phyloP scores from a whole-genome alignment of 2,888 invertebrate genomes.

The Autographa pulchrina region DNA sequence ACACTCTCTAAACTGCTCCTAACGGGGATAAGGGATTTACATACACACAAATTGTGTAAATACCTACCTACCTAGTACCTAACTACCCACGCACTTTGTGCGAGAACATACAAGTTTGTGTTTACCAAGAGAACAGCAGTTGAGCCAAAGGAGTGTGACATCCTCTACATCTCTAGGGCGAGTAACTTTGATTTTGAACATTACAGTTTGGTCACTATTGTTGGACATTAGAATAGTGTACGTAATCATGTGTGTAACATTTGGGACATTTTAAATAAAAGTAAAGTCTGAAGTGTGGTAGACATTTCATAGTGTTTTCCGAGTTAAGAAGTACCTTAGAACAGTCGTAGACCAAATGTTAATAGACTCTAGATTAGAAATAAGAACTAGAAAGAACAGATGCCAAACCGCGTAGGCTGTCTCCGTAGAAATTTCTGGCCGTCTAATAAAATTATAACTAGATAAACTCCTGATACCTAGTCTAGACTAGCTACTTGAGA shows the following conservation, averaged over 20 bases:
- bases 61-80: conserved; percentile 57
- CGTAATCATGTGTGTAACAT: conserved; percentile 71
- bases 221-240: conserved; percentile 81
- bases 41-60: conserved; percentile 64
- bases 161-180: conserved; percentile 85
- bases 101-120: conserved; percentile 73
- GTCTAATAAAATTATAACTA: conserved; percentile 74
- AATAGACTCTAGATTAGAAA: conserved; percentile 81
- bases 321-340: conserved; percentile 76
- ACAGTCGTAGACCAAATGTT: conserved; percentile 71
- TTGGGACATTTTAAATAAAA: conserved; percentile 69
- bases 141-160: conserved; percentile 80
- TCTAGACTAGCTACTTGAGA: conserved; percentile 78
- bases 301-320: conserved; percentile 75
- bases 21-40: conserved; percentile 77
- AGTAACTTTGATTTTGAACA: conserved; percentile 86
- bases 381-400: conserved; percentile 74
- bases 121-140: conserved; percentile 80
- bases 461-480: conserved; percentile 62
- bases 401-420: conserved; percentile 70
- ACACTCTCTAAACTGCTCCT: conserved; percentile 63
- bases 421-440: conserved; percentile 80
- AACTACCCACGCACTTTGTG: conserved; percentile 56
- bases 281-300: conserved; percentile 80
- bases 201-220: conserved; percentile 79